Percentiles rank a stretch among this genome's conserved stretches.
phyloP scores from a whole-genome alignment of 2,113 vertebrate species.

The Mungos mungo region DNA sequence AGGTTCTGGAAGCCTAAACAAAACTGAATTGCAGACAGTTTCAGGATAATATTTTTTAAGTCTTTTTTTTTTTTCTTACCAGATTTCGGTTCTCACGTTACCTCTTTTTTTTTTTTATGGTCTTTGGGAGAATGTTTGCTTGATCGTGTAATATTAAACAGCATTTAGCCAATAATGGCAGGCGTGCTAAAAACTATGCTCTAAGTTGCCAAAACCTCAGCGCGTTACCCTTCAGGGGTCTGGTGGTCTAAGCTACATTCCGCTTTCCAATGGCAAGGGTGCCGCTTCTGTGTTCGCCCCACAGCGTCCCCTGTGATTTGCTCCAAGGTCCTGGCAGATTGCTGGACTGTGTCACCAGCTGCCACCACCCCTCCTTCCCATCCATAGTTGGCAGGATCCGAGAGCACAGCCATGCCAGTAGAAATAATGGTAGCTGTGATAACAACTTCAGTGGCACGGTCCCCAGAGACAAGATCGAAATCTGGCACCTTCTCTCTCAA shows the following conservation, averaged over 20 bases:
- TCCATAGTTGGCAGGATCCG: slow-evolving; percentile 32
- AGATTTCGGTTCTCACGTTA: neutral
- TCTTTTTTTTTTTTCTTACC: neutral
- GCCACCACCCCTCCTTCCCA: slow-evolving; percentile 35
- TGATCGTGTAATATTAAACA: slow-evolving; percentile 36
- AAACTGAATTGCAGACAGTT: neutral
- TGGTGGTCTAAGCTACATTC: neutral
- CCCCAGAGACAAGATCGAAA: slow-evolving; percentile 65
- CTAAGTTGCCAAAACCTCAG: neutral
- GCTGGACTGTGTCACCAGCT: slow-evolving; percentile 65
- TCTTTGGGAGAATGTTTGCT: slow-evolving; percentile 36
- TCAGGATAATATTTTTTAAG: neutral
- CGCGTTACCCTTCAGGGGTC: neutral
- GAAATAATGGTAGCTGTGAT: slow-evolving; percentile 61
- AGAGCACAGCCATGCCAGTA: neutral
- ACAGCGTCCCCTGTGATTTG: slow-evolving; percentile 44
- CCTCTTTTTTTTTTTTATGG: neutral
- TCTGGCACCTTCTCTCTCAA: slow-evolving; percentile 46
- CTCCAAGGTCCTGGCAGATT: slow-evolving; percentile 59
- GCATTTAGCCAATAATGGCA: slow-evolving; percentile 32
- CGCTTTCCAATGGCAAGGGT: neutral
- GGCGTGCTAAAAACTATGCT: neutral
- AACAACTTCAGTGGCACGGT: slow-evolving; percentile 48
- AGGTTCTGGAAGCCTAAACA: neutral
- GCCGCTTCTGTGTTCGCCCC: neutral